Base-by-base conservation (phyloP, 2,113 vertebrate genomes). In the Mirounga angustirostris region DNA sequence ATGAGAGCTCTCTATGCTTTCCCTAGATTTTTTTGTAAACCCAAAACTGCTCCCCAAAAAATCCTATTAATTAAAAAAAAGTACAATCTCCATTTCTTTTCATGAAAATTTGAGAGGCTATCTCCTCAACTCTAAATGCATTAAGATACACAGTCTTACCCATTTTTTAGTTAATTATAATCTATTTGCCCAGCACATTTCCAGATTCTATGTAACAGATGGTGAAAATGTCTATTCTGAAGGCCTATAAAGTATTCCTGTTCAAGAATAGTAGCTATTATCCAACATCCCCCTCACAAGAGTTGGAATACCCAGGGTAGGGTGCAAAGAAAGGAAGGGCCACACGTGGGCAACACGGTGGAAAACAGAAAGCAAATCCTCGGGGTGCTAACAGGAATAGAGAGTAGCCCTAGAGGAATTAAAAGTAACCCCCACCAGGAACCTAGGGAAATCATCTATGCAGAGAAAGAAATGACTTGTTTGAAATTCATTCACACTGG, bases 401-500 rank as follows among this genome's bases (percentile, higher is more conserved):
- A 91, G 89, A 59, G n/a, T 94, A 93, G 87, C 96, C 95, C 40
- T 46, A 28, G 61, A 89, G 87, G 90, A 97, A 97, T 96, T 95
- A 96, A 96, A 97, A 98, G 89, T 95, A 90, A 95, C 84, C 92
- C 94, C 97, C 63, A 88, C 92, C 56, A 96, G 76, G 94, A 98
- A 95, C 95, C 94, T 85, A 58, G 81, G 95, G 92, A 97, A 97
- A 97, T 94, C 94, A 96, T 98, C 96, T 87, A 94, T 74, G 89
- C 78, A 63, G 58, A 97, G 89, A 95, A 96, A 97, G 95, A 97
- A 83, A 98, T 1, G 21, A 90, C 92, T 96, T 97, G 94, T 95
- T 98, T 96, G 96, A 98, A 98, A 97, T 95, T 88, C 97, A 98
- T 90, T 97, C 97, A 95, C 92, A 97, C 97, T 96, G 95, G 54